Percentiles rank a stretch among this genome's conserved stretches.
Evolutionary conservation across 2,888 invertebrate genomes (phyloP).

Genomic region (Agrotis puta): DNA sequence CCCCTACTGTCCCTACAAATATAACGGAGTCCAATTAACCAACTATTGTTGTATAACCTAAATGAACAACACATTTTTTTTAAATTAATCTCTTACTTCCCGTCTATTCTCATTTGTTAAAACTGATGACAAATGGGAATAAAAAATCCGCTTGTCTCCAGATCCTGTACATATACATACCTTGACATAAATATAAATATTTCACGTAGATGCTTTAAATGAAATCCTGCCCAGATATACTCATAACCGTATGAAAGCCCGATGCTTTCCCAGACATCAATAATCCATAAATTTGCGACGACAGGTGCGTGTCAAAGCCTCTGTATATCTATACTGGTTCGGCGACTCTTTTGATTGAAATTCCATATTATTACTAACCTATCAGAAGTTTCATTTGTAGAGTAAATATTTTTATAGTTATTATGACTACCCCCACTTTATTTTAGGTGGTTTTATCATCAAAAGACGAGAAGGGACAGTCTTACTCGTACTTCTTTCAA

Average conservation of each 20-base stretch:
- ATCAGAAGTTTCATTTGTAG: constrained; percentile 17
- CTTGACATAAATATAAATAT: neutral
- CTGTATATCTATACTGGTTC: constrained; percentile 55
- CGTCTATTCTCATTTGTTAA: too few species aligned
- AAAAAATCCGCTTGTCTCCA: too few species aligned
- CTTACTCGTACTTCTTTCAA: too few species aligned
- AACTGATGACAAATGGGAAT: too few species aligned
- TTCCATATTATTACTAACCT: constrained; percentile 35
- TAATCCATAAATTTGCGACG: constrained; percentile 50
- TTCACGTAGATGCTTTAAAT: neutral
- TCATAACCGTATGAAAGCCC: neutral
- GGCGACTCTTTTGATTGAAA: constrained; percentile 61
- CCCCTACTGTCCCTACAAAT: too few species aligned
- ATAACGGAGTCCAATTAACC: too few species aligned
- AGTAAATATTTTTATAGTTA: constrained; percentile 4
- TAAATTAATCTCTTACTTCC: too few species aligned
- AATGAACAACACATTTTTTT: too few species aligned
- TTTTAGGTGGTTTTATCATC: neutral
- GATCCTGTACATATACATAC: too few species aligned
- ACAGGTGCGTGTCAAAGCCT: constrained; percentile 53
- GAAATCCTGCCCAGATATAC: neutral
- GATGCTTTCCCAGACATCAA: constrained; percentile 43
- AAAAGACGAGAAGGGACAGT: too few species aligned
- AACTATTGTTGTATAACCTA: too few species aligned
- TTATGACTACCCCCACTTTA: neutral